phyloP scores from a whole-genome alignment of 2,888 invertebrate species.

The Chelonus formosanus region DNA sequence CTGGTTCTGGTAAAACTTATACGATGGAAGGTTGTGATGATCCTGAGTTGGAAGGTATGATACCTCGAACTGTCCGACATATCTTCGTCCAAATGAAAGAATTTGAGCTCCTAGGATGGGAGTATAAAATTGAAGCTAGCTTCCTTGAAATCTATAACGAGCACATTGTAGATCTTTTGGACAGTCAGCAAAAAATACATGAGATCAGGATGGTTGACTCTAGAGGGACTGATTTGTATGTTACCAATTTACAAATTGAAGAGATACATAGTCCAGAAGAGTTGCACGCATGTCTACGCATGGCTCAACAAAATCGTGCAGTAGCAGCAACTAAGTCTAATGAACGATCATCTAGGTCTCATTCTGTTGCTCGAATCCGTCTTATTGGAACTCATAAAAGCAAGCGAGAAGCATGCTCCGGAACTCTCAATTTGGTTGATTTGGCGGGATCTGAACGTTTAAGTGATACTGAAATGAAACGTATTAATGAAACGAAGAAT shows the following conservation, averaged over 20 bases:
- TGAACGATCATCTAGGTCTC: constrained; percentile 74
- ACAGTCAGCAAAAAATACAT: constrained; percentile 73
- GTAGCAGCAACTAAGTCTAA: constrained; percentile 81
- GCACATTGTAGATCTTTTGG: constrained; percentile 79
- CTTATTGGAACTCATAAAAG: constrained; percentile 73
- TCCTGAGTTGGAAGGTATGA: constrained; percentile 75
- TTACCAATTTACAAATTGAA: constrained; percentile 76
- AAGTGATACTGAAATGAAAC: constrained; percentile 69
- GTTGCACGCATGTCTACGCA: constrained; percentile 74
- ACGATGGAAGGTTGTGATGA: constrained; percentile 86
- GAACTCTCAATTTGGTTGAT: constrained; percentile 84
- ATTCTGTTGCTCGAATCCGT: constrained; percentile 76
- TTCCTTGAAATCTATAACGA: constrained; percentile 90
- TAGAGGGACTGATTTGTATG: constrained; percentile 75
- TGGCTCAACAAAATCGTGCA: constrained; percentile 82
- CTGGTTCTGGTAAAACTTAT: constrained; percentile 89
- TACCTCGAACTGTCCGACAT: constrained; percentile 76
- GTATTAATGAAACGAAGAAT: constrained; percentile 84
- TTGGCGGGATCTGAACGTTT: constrained; percentile 87
- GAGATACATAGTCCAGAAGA: constrained; percentile 73
- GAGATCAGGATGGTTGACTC: constrained; percentile 79
- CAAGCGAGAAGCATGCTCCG: constrained; percentile 72
- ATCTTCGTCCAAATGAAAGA: constrained; percentile 78
- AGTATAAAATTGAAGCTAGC: constrained; percentile 77
- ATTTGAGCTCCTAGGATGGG: constrained; percentile 80